Evolutionary conservation across 1,140 invertebrate species (phyloP), one percentile per base, ranked within the genome.

Genomic region (Euborellia annulipes): DNA sequence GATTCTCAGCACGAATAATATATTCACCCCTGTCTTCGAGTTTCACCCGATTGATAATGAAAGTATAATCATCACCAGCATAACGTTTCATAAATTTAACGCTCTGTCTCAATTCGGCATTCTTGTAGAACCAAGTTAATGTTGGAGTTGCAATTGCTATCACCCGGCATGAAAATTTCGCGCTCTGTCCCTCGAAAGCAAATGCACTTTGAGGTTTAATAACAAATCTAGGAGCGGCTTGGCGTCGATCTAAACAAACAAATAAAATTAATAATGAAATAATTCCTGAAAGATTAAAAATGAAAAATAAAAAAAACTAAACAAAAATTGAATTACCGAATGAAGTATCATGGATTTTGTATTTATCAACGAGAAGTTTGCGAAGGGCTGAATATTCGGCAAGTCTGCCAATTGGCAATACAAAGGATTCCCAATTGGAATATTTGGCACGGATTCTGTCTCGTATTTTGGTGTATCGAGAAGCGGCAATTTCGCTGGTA

Each of bases 11-110:
- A 36, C 87, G 71, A 53, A 98, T 95, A 44, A 93, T 83, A 61
- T 98, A 98, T 62, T 97, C 93, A 55, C 95, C 95, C 58, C 91
- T 78, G 62, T 99, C 94, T 51, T 90, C 85, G 45, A 92, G 62
- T 63, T 92, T 96, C 7, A 85, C 83, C 54, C 95, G 76, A 63
- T 96, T 98, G 49, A 99, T 96, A 37, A 95, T 82, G 60, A 99
- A 93, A 55, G 92, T 92, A 61, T 93, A 98, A 60, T 98, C 91
- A 52, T 95, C 90, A 30, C 87, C 89, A 22, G 78, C 70, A 60
- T 98, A 98, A 52, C 93, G 78, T 68, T 98, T 98, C 93, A 98
- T 98, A 65, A 92, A 95, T 66, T 99, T 99, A 19, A 96, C 91
- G 53, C 91, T 95, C 66, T 98, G 95, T 43, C 84, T 73, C n/a